Conservation (phyloP, 2,797 vertebrate species). For the Picus viridis region DNA sequence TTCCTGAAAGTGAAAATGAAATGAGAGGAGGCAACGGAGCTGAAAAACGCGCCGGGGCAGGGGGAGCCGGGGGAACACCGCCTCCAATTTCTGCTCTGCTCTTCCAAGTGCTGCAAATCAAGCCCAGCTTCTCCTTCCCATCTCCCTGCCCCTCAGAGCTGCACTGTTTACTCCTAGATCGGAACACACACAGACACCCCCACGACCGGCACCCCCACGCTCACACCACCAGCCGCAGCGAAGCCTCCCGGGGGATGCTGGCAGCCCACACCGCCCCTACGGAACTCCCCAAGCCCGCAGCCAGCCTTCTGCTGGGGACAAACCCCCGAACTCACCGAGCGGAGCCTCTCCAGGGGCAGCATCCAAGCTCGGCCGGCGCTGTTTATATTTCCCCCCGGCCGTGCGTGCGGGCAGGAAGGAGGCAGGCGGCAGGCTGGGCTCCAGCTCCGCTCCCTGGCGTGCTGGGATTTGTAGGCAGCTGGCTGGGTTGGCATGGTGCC, state of each 20-base stretch:
- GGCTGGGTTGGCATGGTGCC: rapidly evolving
- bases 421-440: background rate
- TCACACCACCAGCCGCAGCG: background rate
- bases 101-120: background rate
- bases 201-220: background rate
- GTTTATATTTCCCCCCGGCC: background rate
- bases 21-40: background rate
- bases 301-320: background rate
- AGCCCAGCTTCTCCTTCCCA: background rate
- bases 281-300: rapidly evolving
- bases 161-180: rapidly evolving
- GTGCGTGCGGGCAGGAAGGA: background rate
- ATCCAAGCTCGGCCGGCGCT: background rate
- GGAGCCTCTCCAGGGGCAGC: background rate
- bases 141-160: rapidly evolving
- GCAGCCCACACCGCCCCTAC: background rate
- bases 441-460: background rate
- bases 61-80: background rate
- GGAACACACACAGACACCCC: background rate
- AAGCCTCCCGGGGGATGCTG: background rate
- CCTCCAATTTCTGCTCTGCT: background rate
- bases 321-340: slow-evolving; percentile 37
- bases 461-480: slow-evolving; percentile 67
- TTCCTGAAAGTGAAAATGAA: background rate
- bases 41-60: background rate